These are phyloP conservation scores for Montipora capricornis DNA, from an alignment of 64 coral and sea anemone genomes.

Conservation along the genomic window DNA sequence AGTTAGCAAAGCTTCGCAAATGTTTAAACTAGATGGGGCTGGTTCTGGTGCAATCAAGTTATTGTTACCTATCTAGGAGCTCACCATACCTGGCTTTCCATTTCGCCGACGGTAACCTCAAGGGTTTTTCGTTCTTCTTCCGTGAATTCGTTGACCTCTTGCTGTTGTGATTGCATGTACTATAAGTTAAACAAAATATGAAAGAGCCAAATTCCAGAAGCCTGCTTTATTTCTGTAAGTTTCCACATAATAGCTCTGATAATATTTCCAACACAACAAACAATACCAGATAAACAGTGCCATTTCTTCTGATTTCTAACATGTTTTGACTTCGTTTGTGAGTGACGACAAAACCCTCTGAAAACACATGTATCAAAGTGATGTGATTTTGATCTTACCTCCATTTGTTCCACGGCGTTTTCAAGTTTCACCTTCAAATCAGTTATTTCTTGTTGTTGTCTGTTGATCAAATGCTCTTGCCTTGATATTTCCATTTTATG, in stretches of 20 bases:
- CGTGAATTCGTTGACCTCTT: constrained; percentile 70
- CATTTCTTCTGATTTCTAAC: neutral
- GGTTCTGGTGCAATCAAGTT: neutral
- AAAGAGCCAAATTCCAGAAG: neutral
- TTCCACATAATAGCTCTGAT: neutral
- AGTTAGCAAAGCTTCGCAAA: neutral
- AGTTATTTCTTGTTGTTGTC: constrained; percentile 31
- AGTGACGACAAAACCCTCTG: too few relatives aligned
- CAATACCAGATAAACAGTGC: neutral
- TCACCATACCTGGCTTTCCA: constrained; percentile 53
- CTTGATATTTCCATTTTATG: constrained; percentile 65
- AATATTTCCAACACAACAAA: neutral
- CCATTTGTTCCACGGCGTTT: constrained; percentile 21
- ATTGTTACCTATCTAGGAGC: neutral
- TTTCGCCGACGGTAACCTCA: constrained; percentile 42
- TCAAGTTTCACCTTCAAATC: constrained; percentile 31
- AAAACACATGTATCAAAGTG: too few relatives aligned
- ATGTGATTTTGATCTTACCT: neutral
- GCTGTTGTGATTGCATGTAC: constrained; percentile 58
- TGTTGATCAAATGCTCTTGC: constrained; percentile 32
- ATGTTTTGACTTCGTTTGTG: too few relatives aligned
- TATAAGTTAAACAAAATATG: neutral
- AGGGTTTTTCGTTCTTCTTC: constrained; percentile 66
- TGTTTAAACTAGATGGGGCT: neutral
- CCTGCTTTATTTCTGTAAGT: too few relatives aligned